Evolutionary conservation across 2,113 vertebrate genomes (phyloP).

Genomic region (Acrocephalus arundinaceus): DNA sequence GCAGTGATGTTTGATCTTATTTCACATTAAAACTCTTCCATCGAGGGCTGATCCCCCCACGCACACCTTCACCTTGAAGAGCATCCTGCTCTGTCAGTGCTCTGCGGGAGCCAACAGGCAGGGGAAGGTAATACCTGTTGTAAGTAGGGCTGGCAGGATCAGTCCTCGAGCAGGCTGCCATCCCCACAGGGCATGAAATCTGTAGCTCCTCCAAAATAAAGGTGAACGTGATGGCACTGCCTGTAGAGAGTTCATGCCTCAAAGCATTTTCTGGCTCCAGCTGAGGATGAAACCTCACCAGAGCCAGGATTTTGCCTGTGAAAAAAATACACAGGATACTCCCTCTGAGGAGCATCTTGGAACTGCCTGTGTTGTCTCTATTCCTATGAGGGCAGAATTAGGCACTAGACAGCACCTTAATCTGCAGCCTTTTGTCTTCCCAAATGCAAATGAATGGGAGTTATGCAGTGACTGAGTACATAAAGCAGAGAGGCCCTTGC

Average conservation of each 20-base stretch:
- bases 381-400: background rate
- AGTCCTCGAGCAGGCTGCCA: background rate
- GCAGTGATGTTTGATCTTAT: constrained; percentile 42
- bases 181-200: constrained; percentile 11
- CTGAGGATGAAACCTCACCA: background rate
- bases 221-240: background rate
- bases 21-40: constrained; percentile 27
- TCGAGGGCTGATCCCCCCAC: constrained; percentile 5
- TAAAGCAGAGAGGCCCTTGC: background rate
- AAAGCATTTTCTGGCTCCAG: background rate
- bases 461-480: background rate
- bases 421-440: background rate
- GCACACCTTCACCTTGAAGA: constrained; percentile 42
- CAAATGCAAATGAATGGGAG: background rate
- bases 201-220: constrained; percentile 1
- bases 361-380: background rate
- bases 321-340: background rate
- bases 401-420: background rate
- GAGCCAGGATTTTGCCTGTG: background rate
- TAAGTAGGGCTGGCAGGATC: background rate
- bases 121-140: background rate
- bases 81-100: background rate
- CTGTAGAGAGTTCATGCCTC: background rate
- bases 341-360: background rate
- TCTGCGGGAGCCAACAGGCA: constrained; percentile 26